Percentiles rank a stretch among this genome's conserved stretches.
These are phyloP conservation scores for Tuta absoluta DNA, from an alignment of 2,888 invertebrate species.

Conservation along the genomic window DNA sequence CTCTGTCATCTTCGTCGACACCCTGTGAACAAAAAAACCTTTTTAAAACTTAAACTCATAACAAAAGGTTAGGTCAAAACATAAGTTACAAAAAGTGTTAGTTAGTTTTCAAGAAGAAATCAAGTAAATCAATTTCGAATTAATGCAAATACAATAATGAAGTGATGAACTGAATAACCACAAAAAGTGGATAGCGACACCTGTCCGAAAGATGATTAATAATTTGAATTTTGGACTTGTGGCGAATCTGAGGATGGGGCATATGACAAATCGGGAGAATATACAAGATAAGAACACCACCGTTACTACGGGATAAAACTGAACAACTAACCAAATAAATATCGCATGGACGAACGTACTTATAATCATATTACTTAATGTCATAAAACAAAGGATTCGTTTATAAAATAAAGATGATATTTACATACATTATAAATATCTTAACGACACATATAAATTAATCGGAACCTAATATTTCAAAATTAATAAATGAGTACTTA, in stretches of 20 bases:
- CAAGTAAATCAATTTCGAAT: too few relatives aligned
- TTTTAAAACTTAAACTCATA: background rate
- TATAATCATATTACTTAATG: constrained; percentile 40
- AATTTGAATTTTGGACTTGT: too few relatives aligned
- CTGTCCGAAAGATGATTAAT: too few relatives aligned
- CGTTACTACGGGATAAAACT: constrained; percentile 42
- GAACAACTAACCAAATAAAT: background rate
- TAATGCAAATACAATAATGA: too few relatives aligned
- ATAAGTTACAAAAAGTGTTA: too few relatives aligned
- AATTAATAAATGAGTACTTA: constrained; percentile 82
- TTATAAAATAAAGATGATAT: constrained; percentile 78
- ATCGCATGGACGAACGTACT: background rate
- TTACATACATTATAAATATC: constrained; percentile 81
- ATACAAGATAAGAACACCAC: too few relatives aligned
- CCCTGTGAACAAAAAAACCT: constrained; percentile 79
- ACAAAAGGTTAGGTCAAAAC: too few relatives aligned
- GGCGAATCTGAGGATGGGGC: too few relatives aligned
- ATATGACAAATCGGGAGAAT: too few relatives aligned
- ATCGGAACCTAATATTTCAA: constrained; percentile 82
- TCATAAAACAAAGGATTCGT: constrained; percentile 74
- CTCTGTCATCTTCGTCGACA: constrained; percentile 87
- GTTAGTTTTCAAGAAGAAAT: too few relatives aligned
- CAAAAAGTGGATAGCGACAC: too few relatives aligned
- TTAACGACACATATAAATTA: constrained; percentile 82
- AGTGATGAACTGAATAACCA: too few relatives aligned